Conservation (phyloP, 2,113 vertebrate genomes). For the Eretmochelys imbricata region DNA sequence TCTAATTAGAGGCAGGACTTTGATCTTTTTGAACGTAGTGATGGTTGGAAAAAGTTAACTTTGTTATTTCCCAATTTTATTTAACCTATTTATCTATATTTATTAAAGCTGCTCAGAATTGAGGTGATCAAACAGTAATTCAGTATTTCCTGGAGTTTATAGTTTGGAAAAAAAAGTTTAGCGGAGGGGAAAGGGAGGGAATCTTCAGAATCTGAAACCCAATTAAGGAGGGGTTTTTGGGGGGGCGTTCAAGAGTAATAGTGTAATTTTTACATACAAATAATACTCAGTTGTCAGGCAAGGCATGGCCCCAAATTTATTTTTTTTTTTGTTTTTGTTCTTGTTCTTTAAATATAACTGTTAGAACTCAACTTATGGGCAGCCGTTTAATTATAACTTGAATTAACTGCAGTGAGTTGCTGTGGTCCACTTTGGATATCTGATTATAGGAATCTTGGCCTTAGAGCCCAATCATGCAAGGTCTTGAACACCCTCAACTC, state of each 20-base stretch:
- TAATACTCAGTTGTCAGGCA: background rate
- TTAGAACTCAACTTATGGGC: background rate
- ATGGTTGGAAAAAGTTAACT: background rate
- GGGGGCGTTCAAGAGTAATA: background rate
- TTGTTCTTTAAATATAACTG: background rate
- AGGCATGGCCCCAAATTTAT: background rate
- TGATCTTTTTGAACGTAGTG: background rate
- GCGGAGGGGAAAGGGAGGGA: background rate
- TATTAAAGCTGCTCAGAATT: background rate
- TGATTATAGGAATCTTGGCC: background rate
- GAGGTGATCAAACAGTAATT: background rate
- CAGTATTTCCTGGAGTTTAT: background rate
- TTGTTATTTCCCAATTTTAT: background rate
- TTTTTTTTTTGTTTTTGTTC: background rate
- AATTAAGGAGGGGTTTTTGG: background rate
- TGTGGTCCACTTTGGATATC: background rate
- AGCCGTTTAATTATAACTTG: background rate
- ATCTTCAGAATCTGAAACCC: background rate
- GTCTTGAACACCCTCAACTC: background rate
- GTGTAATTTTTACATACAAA: background rate
- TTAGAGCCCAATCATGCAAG: background rate
- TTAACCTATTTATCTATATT: background rate
- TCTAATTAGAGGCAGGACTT: background rate
- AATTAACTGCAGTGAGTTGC: background rate
- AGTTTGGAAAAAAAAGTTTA: background rate